phyloP scores from a whole-genome alignment of 2,113 vertebrate genomes.

The Chaetura pelagica region DNA sequence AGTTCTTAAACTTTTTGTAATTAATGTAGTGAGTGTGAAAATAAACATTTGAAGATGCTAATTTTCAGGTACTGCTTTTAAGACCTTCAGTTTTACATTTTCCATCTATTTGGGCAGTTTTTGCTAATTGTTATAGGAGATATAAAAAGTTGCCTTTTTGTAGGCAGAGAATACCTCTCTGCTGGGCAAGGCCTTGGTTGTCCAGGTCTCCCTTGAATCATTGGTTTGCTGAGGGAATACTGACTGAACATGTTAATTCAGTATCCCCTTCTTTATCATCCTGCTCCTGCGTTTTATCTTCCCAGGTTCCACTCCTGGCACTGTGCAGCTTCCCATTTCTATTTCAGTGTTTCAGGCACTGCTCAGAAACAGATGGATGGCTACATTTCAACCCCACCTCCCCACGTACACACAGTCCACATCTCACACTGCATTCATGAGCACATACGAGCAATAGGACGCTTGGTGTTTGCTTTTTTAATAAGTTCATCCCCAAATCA shows the following conservation, averaged over 20 bases:
- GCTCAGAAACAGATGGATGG: constrained; percentile 74
- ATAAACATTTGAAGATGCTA: constrained; percentile 4
- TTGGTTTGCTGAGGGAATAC: constrained; percentile 56
- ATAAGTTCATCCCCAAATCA: constrained; percentile 46
- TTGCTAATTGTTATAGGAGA: background rate
- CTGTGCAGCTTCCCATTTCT: constrained; percentile 68
- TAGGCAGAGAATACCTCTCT: background rate
- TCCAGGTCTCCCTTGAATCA: constrained; percentile 54
- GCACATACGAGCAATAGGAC: background rate
- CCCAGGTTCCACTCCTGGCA: constrained; percentile 63
- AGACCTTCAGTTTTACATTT: background rate
- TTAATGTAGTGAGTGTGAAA: background rate
- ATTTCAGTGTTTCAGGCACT: constrained; percentile 65
- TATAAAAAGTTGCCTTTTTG: background rate
- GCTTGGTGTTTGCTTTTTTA: background rate
- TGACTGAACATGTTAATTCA: constrained; percentile 55
- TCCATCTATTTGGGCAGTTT: background rate
- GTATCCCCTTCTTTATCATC: constrained; percentile 43
- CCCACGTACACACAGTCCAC: constrained; percentile 40
- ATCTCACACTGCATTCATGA: background rate
- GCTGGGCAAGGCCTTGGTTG: constrained; percentile 8
- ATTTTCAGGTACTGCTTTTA: background rate
- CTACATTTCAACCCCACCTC: constrained; percentile 55
- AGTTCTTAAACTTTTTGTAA: background rate
- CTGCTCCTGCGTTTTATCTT: background rate